These are phyloP conservation scores for Archilochus colubris DNA, from an alignment of 2,113 vertebrate species.

Conservation along the genomic window DNA sequence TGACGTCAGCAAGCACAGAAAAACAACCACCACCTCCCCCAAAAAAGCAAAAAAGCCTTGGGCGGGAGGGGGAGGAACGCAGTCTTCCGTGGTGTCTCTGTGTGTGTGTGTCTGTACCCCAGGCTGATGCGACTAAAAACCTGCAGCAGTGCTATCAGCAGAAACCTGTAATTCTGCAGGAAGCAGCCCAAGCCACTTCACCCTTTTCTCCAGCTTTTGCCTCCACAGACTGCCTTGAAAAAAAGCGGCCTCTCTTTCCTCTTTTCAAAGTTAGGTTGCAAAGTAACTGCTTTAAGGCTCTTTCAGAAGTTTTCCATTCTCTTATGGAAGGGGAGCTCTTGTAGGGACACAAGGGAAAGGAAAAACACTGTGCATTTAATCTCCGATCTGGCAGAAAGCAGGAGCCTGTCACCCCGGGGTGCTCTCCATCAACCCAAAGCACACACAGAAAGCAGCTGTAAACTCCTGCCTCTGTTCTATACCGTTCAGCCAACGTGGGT, in stretches of 20 bases:
- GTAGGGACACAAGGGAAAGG: accelerated
- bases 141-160: neutral
- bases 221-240: neutral
- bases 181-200: accelerated
- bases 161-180: neutral
- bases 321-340: neutral
- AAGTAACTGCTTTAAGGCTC: neutral
- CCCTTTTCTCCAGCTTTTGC: neutral
- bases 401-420: neutral
- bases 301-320: neutral
- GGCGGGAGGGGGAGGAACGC: constrained; percentile 20
- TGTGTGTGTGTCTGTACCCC: neutral
- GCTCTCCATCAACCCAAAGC: neutral
- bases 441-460: neutral
- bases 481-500: accelerated
- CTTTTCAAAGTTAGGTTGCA: neutral
- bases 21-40: constrained; percentile 72
- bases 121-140: neutral
- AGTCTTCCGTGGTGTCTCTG: neutral
- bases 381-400: neutral
- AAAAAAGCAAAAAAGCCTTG: constrained; percentile 50
- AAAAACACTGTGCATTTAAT: neutral
- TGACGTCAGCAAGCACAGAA: constrained; percentile 79
- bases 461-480: neutral
- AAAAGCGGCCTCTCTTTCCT: neutral